Evolutionary conservation across 2,888 invertebrate species (phyloP).

Genomic region (Abrostola triplasia): DNA sequence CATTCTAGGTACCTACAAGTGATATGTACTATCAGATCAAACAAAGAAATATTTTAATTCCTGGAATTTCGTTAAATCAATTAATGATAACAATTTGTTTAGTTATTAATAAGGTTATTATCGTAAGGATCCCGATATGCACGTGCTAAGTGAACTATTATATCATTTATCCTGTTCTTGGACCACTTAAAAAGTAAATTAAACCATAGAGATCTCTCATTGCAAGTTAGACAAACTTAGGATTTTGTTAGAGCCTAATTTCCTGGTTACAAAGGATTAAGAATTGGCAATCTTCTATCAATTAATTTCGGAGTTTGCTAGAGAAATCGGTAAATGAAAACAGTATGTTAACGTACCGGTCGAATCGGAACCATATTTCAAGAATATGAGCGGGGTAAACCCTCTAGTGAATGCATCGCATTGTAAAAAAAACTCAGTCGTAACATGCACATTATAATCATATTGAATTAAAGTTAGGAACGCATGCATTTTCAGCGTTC

Average conservation of each 20-base stretch:
- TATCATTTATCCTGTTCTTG: neutral
- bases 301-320: too few species aligned
- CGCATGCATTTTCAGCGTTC: constrained; percentile 38
- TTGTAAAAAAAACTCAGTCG: neutral
- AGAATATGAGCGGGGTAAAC: too few species aligned
- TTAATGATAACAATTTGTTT: constrained; percentile 1
- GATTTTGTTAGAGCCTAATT: too few species aligned
- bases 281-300: too few species aligned
- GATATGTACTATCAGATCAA: constrained; percentile 17
- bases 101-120: neutral
- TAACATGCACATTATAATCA: constrained; percentile 25
- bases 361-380: too few species aligned
- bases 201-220: too few species aligned
- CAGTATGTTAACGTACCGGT: too few species aligned
- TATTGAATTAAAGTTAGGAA: constrained; percentile 33
- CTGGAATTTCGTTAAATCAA: neutral
- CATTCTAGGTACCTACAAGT: neutral
- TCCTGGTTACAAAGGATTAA: too few species aligned
- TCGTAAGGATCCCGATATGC: neutral
- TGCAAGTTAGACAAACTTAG: too few species aligned
- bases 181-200: neutral
- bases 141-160: too few species aligned
- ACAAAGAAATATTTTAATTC: constrained; percentile 19
- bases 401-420: too few species aligned
- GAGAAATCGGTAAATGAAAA: too few species aligned